A percentile compares a stretch with the other conserved stretches of the same genome.
Evolutionary conservation across 2,113 vertebrate species (phyloP).

Genomic region (Eudyptes chrysolophus): DNA sequence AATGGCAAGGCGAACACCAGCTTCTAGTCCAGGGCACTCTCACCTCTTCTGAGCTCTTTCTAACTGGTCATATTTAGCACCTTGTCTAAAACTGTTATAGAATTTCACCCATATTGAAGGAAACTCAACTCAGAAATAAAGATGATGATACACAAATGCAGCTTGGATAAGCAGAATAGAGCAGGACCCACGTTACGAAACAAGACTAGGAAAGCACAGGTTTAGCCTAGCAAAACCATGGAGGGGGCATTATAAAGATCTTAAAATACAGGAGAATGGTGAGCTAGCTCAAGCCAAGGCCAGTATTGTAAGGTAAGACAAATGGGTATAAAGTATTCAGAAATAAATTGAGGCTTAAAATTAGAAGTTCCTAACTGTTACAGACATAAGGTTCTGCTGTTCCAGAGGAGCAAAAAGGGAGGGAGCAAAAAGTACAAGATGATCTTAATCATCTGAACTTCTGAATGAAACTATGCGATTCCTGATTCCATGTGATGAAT

Average conservation of each 20-base stretch:
- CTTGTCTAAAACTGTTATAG: not conserved
- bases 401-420: not conserved
- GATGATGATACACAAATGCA: not conserved
- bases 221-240: not conserved
- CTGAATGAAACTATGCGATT: not conserved
- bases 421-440: not conserved
- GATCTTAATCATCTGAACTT: not conserved
- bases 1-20: not conserved
- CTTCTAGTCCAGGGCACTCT: not conserved
- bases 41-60: not conserved
- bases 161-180: not conserved
- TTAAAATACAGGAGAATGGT: not conserved
- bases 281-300: not conserved
- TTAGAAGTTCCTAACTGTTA: constrained; percentile 24
- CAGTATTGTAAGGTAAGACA: not conserved
- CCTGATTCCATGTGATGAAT: not conserved
- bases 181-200: not conserved
- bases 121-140: not conserved
- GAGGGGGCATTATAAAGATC: not conserved
- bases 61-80: not conserved
- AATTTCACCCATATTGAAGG: not conserved
- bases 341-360: constrained; percentile 34
- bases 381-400: not conserved
- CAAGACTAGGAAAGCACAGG: not conserved
- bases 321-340: not conserved